Base-by-base conservation (phyloP, 2,888 invertebrate genomes). In the Nephrotoma guestfalica region DNA sequence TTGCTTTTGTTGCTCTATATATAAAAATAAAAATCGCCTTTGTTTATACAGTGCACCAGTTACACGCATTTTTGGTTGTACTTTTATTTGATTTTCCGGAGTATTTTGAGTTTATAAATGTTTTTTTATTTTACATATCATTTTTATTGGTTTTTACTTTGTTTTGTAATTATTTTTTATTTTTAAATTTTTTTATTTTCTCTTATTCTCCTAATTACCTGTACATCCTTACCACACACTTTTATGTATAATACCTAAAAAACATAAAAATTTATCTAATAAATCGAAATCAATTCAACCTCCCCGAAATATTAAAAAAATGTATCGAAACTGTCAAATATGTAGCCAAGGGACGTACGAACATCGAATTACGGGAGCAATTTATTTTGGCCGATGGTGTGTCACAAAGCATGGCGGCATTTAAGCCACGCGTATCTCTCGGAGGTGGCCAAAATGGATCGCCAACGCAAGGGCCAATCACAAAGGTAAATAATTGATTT, bases 331-430 rank as follows among this genome's bases (percentile, higher is more conserved):
- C 30, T 71, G 30, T 30, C 71, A 9, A 71, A 71, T 71, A 41
- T 85, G 18, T 93, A 99, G 99, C 99, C 94, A 98, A 99, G 94
- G 99, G 99, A 94, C 97, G 99, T 93, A 99, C 99, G 93, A 99
- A 99, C 95, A 97, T 99, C 94, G 99, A 99, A 94, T 95, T 99
- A 91, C 95, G 99, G 91, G 99, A 99, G 93, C 97, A 98, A 94
- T 99, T 99, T 94, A 97, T 98, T 92, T 94, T 99, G 94, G 98
- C 99, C 90, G 97, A 98, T 92, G 99, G 99, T 91, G 98, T 98
- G 89, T 97, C 98, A 92, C 99, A 99, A 94, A 97, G 97, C 92
- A 99, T 99, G 98, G 96, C 98, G 91, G 97, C 98, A 90, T 99
- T 99, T 95, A 96, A 96, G 93, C 96, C 98, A 91, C 98, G 97